These are phyloP conservation scores for Macrosiphum euphorbiae DNA, from an alignment of 2,888 invertebrate genomes.

Conservation along the genomic window DNA sequence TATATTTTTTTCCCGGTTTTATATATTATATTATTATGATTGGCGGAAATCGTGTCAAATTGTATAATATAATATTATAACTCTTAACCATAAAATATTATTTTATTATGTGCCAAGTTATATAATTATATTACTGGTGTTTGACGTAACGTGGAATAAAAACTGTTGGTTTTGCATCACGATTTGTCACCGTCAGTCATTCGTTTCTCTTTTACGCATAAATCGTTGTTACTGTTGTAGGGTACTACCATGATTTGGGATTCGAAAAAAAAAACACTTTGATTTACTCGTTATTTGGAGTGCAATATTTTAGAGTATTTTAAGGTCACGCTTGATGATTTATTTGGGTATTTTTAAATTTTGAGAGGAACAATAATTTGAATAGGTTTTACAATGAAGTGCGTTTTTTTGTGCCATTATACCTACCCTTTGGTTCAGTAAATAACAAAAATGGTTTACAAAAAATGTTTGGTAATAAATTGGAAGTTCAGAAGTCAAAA, in stretches of 20 bases:
- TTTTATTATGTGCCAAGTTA: neutral
- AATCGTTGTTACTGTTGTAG: too few relatives aligned
- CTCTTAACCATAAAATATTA: neutral
- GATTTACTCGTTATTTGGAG: neutral
- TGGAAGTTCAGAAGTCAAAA: neutral
- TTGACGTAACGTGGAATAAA: constrained; percentile 58
- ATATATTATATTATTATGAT: neutral
- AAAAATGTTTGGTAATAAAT: neutral
- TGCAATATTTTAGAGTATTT: neutral
- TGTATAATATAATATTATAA: neutral
- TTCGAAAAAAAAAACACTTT: neutral
- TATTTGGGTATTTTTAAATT: neutral
- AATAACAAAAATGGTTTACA: neutral
- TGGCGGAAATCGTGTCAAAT: neutral
- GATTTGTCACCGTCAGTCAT: constrained; percentile 34
- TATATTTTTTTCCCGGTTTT: neutral
- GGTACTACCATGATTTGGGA: neutral
- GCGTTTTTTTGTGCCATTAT: neutral
- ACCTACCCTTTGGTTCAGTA: neutral
- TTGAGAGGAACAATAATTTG: neutral
- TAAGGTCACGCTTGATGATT: neutral
- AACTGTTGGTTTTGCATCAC: constrained; percentile 52
- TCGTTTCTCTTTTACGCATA: neutral
- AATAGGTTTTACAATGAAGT: neutral
- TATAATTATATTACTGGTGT: neutral